Conservation (phyloP, 1,140 invertebrate species). For the Ceratitis capitata region DNA sequence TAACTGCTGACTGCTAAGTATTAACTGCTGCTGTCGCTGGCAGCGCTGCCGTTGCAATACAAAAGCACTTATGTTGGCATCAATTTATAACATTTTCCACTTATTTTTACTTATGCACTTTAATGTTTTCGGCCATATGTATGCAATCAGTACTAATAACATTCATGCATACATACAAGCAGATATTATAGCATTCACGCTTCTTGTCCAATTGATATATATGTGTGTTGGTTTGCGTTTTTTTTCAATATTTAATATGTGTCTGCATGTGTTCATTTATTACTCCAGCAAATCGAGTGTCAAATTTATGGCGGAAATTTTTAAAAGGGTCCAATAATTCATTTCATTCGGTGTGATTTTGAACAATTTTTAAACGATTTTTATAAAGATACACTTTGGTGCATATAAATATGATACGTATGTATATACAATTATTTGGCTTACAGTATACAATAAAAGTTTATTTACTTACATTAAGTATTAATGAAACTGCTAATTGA, state of each 20-base stretch:
- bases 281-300: slow-evolving; percentile 8
- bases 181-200: neutral
- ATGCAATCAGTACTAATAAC: too few species aligned
- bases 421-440: neutral
- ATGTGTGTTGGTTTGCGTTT: neutral
- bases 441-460: neutral
- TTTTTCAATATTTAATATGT: neutral
- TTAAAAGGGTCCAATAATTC: slow-evolving; percentile 27
- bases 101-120: slow-evolving; percentile 31
- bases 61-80: slow-evolving; percentile 34
- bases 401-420: neutral
- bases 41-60: neutral
- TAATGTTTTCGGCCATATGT: neutral
- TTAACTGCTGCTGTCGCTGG: neutral
- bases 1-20: too few species aligned
- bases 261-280: neutral
- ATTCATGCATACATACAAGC: neutral
- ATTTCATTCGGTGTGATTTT: slow-evolving; percentile 7
- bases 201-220: neutral
- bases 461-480: neutral
- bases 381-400: too few species aligned
- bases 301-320: slow-evolving; percentile 30
- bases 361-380: slow-evolving; percentile 2
- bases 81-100: slow-evolving; percentile 34
- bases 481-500: too few species aligned